Evolutionary conservation across 1,140 invertebrate genomes (phyloP), one percentile per base, ranked within the genome.

Genomic region (Teleogryllus occipitalis): DNA sequence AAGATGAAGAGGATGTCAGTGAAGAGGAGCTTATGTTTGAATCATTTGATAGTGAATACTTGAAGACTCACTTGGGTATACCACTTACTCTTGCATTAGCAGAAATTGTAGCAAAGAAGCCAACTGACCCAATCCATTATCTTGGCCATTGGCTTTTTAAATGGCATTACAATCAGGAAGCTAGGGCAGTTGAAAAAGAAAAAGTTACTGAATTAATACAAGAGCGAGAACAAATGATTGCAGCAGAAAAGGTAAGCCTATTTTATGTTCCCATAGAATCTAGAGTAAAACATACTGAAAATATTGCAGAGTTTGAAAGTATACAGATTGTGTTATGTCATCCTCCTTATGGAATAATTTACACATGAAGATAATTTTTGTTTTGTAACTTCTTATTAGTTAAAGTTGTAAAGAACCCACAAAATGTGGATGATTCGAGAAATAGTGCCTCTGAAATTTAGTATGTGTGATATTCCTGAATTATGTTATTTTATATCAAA

Each of bases 141-240:
- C 79, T 86, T 21, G 85, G 82, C 7, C 84, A 85, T 81, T 87
- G 85, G 85, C 80, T 87, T 21, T 84, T 85, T 75, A 86, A 85
- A 80, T 87, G 85, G 80, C 81, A 85, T 18, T 86, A 85, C 76
- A 86, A 86, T 81, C 83, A 86, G 78, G 85, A 86, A 81, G 77
- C 83, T 10, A 83, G 84, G 47, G 80, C 83, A 46, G 47, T 83
- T 18, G 82, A 84, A 49, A 83, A 82, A 74, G 76, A 81, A 7
- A 82, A 86, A 81, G 74, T 84, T 21, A 77, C 84, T 48, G 83
- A 76, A 15, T 72, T 80, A 72, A 48, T 15, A n/a, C 39, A 14
- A 21, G 79, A 80, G 47, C 2, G 48, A 21, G 72, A 78, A 46
- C 7, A 12, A 78, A 8, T 72, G 0, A 18, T 18, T 65, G 54